Evolutionary conservation across 2,113 vertebrate species (phyloP), one percentile per base, ranked within the genome.

Genomic region (Menidia beryllina): DNA sequence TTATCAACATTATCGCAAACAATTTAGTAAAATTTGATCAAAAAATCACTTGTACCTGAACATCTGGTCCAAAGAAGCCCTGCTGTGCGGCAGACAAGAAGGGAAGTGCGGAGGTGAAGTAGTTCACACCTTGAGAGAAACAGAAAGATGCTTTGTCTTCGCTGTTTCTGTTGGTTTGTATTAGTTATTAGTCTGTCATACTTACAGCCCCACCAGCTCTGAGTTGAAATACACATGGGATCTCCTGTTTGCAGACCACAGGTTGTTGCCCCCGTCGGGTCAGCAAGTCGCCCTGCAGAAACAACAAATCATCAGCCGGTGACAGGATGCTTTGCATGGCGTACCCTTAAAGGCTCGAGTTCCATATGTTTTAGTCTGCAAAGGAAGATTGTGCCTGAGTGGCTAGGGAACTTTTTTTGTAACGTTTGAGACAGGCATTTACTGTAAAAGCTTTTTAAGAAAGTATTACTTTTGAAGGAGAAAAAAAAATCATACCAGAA

Each of bases 171-270:
- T 26, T 2, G n/a, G 4, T 54, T 7, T 60, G 20, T n/a, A 14
- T 50, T 30, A 24, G 12, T 5, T 38, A 20, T 47, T 19, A 50
- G n/a, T 55, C 3, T 52, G 39, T 62, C 13, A 9, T 27, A 91
- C 92, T 89, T 77, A 93, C 93, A 94, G 53, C 47, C 60, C 86
- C 87, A 93, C 89, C 88, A 93, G 77, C 93, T 94, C 25, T 82
- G 53, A 47, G 88, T 38, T 38, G 92, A 91, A 60, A 93, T 78
- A 34, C 91, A 93, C 75, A 71, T 57, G 0, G 74, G 15, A 0
- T 92, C 86, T 59, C 81, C 86, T 2, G 81, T 72, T 48, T 83
- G 55, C 53, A 76, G 24, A 10, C 91, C 88, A 20, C 93, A 93
- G 12, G 50, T 77, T 30, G 86, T 82, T 7, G 38, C 39, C 4